A percentile compares a stretch with the other conserved stretches of the same genome.
These are phyloP conservation scores for Halictus ligatus DNA, from an alignment of 2,888 invertebrate genomes.

Conservation along the genomic window DNA sequence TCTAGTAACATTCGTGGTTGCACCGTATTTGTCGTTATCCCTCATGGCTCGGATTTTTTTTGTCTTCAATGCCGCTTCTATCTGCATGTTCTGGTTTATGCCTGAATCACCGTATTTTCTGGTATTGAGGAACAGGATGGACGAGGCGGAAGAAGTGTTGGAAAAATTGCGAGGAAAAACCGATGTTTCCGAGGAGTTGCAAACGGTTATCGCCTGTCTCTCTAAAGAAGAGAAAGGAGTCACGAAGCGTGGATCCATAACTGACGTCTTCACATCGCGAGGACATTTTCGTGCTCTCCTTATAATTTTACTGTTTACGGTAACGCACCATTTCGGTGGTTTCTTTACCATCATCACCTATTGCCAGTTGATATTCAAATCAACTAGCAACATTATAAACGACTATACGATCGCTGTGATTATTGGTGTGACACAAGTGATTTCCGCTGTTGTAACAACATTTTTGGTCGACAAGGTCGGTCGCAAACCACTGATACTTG, in stretches of 20 bases:
- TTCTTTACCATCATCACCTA: constrained; percentile 79
- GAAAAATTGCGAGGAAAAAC: constrained; percentile 83
- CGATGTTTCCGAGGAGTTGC: constrained; percentile 86
- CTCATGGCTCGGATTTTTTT: constrained; percentile 75
- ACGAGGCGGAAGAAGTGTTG: constrained; percentile 83
- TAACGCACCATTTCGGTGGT: constrained; percentile 85
- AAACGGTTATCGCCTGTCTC: constrained; percentile 61
- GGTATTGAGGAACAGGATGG: constrained; percentile 73
- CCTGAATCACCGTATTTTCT: constrained; percentile 85
- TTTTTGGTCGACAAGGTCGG: constrained; percentile 84
- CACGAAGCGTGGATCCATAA: constrained; percentile 39
- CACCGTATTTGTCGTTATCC: constrained; percentile 73
- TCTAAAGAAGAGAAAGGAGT: constrained; percentile 29
- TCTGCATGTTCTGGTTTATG: constrained; percentile 82
- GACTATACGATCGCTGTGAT: constrained; percentile 73
- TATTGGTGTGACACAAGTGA: constrained; percentile 73
- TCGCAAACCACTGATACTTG: constrained; percentile 83
- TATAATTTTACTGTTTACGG: constrained; percentile 82
- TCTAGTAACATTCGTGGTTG: constrained; percentile 73
- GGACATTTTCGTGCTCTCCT: constrained; percentile 82
- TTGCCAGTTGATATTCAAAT: constrained; percentile 83
- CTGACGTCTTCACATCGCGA: constrained; percentile 68
- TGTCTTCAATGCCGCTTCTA: constrained; percentile 78
- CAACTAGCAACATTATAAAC: constrained; percentile 64
- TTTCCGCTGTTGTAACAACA: constrained; percentile 77